Conservation (phyloP, 2,888 invertebrate species). For the Drosophila cognata region DNA sequence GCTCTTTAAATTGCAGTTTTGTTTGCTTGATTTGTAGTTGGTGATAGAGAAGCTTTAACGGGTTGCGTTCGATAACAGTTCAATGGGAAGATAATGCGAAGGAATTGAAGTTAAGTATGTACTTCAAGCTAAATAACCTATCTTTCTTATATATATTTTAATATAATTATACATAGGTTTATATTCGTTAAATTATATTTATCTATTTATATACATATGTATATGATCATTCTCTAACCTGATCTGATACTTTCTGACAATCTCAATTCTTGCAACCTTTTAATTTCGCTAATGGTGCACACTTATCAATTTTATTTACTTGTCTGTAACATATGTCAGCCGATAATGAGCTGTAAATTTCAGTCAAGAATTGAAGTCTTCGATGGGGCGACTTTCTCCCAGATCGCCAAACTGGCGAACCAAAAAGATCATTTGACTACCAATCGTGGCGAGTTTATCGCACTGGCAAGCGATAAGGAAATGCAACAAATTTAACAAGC, state of each 20-base stretch:
- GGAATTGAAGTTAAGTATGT: neutral
- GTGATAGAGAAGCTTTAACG: constrained; percentile 39
- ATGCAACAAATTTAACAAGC: constrained; percentile 56
- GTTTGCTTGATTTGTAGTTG: constrained; percentile 51
- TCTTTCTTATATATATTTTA: neutral
- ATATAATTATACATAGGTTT: neutral
- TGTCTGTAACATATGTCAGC: neutral
- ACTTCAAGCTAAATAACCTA: neutral
- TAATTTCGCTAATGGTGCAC: neutral
- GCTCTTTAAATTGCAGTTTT: constrained; percentile 61
- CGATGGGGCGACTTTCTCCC: constrained; percentile 32
- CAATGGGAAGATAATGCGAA: neutral
- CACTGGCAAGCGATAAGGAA: constrained; percentile 45
- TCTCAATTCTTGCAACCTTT: neutral
- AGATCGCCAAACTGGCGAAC: constrained; percentile 16
- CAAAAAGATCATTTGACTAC: constrained; percentile 25
- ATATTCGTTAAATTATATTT: neutral
- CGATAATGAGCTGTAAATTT: neutral
- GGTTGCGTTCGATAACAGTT: neutral
- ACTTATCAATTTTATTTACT: neutral
- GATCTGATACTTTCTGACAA: neutral
- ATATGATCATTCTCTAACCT: neutral
- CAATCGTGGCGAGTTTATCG: constrained; percentile 39
- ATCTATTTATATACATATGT: neutral
- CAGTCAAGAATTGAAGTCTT: constrained; percentile 16